Percentiles rank a stretch among this genome's conserved stretches.
phyloP scores from a whole-genome alignment of 2,113 vertebrate genomes.

The Gadus chalcogrammus region DNA sequence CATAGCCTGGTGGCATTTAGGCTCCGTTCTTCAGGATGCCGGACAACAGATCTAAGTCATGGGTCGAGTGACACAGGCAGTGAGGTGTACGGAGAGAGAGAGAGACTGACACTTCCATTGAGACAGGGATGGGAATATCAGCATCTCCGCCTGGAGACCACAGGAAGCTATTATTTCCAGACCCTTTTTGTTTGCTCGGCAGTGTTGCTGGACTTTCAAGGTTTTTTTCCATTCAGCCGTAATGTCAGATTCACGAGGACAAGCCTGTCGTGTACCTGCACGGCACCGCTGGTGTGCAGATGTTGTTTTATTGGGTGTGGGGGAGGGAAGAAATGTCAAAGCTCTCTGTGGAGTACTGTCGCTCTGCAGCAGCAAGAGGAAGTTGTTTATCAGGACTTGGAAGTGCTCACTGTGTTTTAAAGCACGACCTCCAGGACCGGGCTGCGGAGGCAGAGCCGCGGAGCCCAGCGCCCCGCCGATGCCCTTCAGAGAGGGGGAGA shows the following conservation, averaged over 20 bases:
- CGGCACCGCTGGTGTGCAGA: slow-evolving; percentile 39
- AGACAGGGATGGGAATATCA: slow-evolving; percentile 22
- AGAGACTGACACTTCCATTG: slow-evolving; percentile 11
- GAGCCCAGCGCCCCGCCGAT: neutral
- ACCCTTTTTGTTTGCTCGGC: slow-evolving; percentile 15
- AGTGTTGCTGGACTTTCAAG: slow-evolving; percentile 21
- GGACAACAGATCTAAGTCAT: slow-evolving; percentile 20
- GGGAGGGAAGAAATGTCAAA: slow-evolving; percentile 18
- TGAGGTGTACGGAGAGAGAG: neutral
- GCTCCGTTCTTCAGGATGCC: slow-evolving; percentile 18
- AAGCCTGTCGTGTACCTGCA: slow-evolving; percentile 27
- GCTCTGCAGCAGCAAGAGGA: slow-evolving; percentile 13
- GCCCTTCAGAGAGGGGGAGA: slow-evolving; percentile 17
- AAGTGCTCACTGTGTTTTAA: neutral
- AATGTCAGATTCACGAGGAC: slow-evolving; percentile 27
- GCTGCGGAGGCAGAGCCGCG: neutral
- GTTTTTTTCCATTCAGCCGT: slow-evolving; percentile 25
- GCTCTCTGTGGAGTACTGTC: slow-evolving; percentile 24
- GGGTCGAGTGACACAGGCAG: neutral
- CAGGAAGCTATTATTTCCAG: slow-evolving; percentile 27
- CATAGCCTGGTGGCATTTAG: slow-evolving; percentile 1
- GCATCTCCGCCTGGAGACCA: slow-evolving; percentile 10
- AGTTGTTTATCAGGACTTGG: neutral
- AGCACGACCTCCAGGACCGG: neutral
- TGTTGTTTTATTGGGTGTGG: slow-evolving; percentile 18